phyloP scores from a whole-genome alignment of 2,113 vertebrate genomes.

The Platycercus adscitus region DNA sequence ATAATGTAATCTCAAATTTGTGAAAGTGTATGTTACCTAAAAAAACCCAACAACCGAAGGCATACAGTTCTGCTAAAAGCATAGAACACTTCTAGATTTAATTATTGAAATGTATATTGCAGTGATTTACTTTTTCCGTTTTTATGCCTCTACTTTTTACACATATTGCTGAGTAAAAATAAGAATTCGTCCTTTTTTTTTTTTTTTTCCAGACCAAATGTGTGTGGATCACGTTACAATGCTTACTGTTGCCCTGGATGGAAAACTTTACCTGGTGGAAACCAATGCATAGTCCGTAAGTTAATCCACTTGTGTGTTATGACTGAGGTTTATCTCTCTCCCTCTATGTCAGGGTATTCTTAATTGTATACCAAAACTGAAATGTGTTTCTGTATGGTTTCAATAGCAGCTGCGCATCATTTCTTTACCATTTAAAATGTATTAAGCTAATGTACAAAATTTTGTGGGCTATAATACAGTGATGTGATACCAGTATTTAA shows the following conservation, averaged over 20 bases:
- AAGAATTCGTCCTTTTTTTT: not conserved
- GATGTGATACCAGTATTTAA: constrained; percentile 17
- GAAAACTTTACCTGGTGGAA: constrained; percentile 98
- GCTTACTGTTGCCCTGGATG: constrained; percentile 97
- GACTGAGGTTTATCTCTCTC: not conserved
- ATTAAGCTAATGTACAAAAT: not conserved
- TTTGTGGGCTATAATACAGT: not conserved
- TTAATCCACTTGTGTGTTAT: constrained; percentile 42
- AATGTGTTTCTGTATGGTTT: not conserved
- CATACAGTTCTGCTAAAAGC: not conserved
- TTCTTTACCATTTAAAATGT: constrained; percentile 30
- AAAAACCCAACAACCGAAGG: not conserved
- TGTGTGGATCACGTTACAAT: constrained; percentile 94
- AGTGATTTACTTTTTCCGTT: not conserved
- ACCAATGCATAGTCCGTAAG: constrained; percentile 99
- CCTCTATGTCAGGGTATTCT: not conserved
- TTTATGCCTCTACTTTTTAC: constrained; percentile 6
- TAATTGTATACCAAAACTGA: not conserved
- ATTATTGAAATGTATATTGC: constrained; percentile 4
- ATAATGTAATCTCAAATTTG: not conserved
- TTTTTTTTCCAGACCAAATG: constrained; percentile 86
- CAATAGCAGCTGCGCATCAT: not conserved
- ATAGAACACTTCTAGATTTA: not conserved
- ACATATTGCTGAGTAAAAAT: not conserved
- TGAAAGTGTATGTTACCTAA: not conserved